Evolutionary conservation across 2,113 vertebrate genomes (phyloP).

Genomic region (Zosterops borbonicus): DNA sequence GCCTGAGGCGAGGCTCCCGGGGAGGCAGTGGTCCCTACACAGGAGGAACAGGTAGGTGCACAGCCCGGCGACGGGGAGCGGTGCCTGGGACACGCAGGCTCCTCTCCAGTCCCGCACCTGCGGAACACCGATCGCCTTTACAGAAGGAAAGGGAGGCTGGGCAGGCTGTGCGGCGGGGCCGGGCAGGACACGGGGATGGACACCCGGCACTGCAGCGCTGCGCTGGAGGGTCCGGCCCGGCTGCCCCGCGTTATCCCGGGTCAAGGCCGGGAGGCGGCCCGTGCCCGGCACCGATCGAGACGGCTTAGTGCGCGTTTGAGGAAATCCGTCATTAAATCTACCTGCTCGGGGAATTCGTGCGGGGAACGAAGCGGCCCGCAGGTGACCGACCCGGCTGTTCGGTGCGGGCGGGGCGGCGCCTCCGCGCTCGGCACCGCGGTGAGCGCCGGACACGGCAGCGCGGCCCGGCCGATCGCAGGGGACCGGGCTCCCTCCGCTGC

Average conservation of each 20-base stretch:
- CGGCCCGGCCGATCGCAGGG: neutral
- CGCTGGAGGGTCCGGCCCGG: neutral
- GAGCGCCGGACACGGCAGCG: too few relatives aligned
- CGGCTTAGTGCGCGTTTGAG: neutral
- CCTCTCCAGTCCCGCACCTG: neutral
- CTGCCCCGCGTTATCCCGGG: neutral
- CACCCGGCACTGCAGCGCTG: neutral
- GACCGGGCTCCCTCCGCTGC: neutral
- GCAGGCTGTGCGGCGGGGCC: neutral
- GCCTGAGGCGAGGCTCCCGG: neutral
- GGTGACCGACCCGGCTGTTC: neutral
- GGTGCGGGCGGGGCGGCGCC: neutral
- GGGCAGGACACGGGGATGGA: neutral
- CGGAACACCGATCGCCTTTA: fast-evolving
- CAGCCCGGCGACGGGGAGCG: neutral
- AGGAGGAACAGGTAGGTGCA: fast-evolving
- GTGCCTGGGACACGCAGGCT: neutral
- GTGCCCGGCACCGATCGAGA: neutral
- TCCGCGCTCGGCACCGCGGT: neutral
- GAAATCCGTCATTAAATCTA: neutral
- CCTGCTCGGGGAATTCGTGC: neutral
- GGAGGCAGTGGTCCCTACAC: neutral
- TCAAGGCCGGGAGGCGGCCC: neutral
- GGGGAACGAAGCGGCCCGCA: neutral
- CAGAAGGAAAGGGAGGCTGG: neutral